These are phyloP conservation scores for Lasaia peninsularis DNA, from an alignment of 1,140 invertebrate genomes.

Conservation along the genomic window DNA sequence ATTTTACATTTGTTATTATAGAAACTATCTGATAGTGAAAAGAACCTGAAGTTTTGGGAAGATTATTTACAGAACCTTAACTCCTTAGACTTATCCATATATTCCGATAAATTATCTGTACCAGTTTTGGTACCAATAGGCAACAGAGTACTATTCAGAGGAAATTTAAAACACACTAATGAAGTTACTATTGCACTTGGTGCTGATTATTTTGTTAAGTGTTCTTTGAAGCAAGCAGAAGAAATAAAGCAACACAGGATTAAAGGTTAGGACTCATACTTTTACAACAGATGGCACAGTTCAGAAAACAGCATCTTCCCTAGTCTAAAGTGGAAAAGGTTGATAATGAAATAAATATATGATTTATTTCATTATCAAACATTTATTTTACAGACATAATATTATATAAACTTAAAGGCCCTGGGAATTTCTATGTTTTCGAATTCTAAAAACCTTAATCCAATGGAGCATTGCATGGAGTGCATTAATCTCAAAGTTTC, in stretches of 20 bases:
- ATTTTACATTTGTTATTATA: constrained; percentile 25
- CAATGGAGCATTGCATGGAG: no score
- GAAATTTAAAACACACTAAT: constrained; percentile 85
- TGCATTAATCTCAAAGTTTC: no score
- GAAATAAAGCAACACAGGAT: constrained; percentile 80
- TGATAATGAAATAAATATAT: no score
- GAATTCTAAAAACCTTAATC: no score
- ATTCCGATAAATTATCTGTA: constrained; percentile 61
- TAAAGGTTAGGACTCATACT: constrained; percentile 57
- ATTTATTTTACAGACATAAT: no score
- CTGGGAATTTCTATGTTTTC: no score
- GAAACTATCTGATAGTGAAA: constrained; percentile 56
- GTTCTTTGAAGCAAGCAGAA: constrained; percentile 82
- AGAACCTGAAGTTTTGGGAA: constrained; percentile 56
- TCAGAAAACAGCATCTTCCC: no score
- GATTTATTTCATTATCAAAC: no score
- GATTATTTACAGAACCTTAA: constrained; percentile 54
- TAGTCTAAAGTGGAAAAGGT: no score
- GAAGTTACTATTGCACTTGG: constrained; percentile 85
- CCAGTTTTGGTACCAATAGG: constrained; percentile 82
- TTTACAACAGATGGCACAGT: background rate
- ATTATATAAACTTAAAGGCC: no score
- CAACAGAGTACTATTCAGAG: constrained; percentile 82
- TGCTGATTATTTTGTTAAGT: constrained; percentile 86
- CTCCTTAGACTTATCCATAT: constrained; percentile 46